phyloP scores from a whole-genome alignment of 2,113 vertebrate species.

The Sphyrna mokarran region DNA sequence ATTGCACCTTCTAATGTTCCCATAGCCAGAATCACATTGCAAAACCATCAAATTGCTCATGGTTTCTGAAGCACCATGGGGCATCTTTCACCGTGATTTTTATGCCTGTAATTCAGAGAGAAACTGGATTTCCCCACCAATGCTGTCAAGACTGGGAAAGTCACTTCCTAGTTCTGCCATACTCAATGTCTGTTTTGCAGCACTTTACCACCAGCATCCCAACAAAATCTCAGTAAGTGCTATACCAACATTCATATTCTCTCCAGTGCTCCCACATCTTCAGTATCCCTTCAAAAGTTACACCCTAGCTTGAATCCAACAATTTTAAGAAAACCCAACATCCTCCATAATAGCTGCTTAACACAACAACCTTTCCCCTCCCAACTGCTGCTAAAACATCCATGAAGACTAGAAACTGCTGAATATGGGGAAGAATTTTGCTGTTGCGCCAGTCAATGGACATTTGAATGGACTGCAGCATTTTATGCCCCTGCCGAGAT shows the following conservation, averaged over 20 bases:
- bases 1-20: background rate
- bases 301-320: too few relatives aligned
- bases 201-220: background rate
- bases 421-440: too few relatives aligned
- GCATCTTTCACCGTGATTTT: background rate
- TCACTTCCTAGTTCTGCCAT: background rate
- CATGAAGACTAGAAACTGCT: too few relatives aligned
- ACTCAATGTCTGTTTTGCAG: background rate
- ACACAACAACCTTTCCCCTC: background rate
- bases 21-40: background rate
- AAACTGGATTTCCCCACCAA: background rate
- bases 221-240: background rate
- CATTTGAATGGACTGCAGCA: too few relatives aligned
- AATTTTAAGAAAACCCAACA: too few relatives aligned
- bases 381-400: background rate
- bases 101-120: background rate
- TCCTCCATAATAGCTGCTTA: background rate
- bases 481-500: too few relatives aligned
- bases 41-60: background rate
- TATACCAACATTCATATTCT: too few relatives aligned
- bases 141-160: background rate
- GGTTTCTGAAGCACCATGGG: background rate
- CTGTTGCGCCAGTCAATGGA: too few relatives aligned
- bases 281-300: too few relatives aligned
- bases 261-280: too few relatives aligned